A percentile compares a stretch with the other conserved stretches of the same genome.
Evolutionary conservation across 2,113 vertebrate genomes (phyloP).

Genomic region (Phylloscopus trochilus): DNA sequence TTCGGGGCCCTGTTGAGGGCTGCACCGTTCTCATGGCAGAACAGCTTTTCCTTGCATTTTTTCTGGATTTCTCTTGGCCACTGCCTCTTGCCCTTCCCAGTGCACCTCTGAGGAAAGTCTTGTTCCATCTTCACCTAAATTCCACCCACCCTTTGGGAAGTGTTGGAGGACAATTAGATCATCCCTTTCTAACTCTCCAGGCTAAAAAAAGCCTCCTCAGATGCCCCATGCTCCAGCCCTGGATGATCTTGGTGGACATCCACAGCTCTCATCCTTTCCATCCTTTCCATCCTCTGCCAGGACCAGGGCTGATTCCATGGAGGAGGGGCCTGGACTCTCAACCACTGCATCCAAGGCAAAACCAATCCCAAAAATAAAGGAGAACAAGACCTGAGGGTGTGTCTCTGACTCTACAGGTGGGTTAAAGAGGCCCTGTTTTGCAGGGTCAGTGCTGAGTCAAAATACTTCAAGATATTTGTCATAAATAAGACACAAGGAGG

Average conservation of each 20-base stretch:
- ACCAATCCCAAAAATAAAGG: background rate
- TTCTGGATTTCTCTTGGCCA: background rate
- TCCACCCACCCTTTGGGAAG: background rate
- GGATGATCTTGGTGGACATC: background rate
- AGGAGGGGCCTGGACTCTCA: background rate
- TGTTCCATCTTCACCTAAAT: background rate
- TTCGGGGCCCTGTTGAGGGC: background rate
- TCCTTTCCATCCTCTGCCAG: no score
- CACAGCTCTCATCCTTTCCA: background rate
- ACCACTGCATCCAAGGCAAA: background rate
- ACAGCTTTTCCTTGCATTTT: background rate
- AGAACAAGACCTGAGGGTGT: background rate
- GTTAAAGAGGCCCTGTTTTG: background rate
- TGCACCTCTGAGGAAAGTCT: background rate
- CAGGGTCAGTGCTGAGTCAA: background rate
- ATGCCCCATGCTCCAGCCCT: background rate
- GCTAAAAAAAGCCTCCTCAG: background rate
- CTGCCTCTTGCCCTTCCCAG: background rate
- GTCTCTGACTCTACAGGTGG: background rate
- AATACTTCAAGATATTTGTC: background rate
- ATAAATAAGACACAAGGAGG: background rate
- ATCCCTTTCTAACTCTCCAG: background rate
- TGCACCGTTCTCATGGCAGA: background rate
- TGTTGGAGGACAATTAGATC: background rate
- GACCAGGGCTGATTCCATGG: background rate